Evolutionary conservation across 2,888 invertebrate genomes (phyloP), one percentile per base, ranked within the genome.

Genomic region (Melinaea menophilus): DNA sequence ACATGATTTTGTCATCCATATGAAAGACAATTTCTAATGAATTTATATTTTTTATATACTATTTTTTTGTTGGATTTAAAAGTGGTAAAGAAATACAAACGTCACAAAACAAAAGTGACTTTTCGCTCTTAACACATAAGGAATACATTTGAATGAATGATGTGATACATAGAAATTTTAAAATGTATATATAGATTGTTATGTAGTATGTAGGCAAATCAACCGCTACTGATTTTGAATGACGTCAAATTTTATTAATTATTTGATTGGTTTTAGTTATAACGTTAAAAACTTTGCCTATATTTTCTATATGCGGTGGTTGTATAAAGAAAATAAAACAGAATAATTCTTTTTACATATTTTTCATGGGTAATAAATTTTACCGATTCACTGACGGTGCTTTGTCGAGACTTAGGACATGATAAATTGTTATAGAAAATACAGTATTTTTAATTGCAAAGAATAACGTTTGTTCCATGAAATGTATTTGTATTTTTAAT

Each of bases 91-190:
- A 63, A 70, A 68, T 60, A 72, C 70, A 73, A 71, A 70, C 58
- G 71, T 74, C 69, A 68, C 73, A 73, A 67, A 69, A 47, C 7
- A 68, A 66, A 72, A 62, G 71, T 75, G 77, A 77, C 76, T 69
- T 74, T 69, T 59, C 48, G 63, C 61, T 66, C 62, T 78, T 74
- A 71, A 64, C 37, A 64, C 37, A 70, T 80, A 78, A 79, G 77
- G 62, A 78, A 78, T 82, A 84, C 82, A 83, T 85, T 85, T 84
- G 88, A 84, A 88, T 89, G 89, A 85, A 86, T 86, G 85, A 85
- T 86, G 88, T 88, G 88, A 88, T 88, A 87, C 71, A 81, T 75
- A 80, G 82, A 86, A 79, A 86, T 86, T 86, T 80, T 81, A 75
- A 80, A 70, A 73, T 86, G 82, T 87, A 84, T 76, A 85, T 83